These are phyloP conservation scores for Leucophenga maculata DNA, from an alignment of 2,888 invertebrate genomes.

Conservation along the genomic window DNA sequence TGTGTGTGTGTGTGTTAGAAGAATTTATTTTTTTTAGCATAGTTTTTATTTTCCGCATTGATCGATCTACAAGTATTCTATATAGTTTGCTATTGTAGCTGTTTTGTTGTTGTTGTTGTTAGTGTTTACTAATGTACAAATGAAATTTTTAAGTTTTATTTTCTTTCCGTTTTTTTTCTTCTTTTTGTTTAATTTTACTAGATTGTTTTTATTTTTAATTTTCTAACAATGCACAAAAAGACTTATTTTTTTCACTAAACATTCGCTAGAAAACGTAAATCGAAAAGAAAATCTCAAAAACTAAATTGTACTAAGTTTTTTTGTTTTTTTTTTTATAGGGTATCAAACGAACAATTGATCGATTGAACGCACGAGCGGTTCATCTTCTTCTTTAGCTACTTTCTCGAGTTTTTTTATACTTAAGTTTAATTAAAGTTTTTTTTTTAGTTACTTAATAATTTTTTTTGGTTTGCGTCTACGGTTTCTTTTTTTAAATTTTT, in stretches of 20 bases:
- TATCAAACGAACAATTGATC: slow-evolving; percentile 6
- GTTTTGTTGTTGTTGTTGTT: slow-evolving; percentile 11
- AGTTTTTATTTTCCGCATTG: slow-evolving; percentile 7
- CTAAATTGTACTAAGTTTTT: slow-evolving; percentile 31
- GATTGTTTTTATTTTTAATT: slow-evolving; percentile 33
- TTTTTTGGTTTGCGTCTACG: slow-evolving; percentile 34
- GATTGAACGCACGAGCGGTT: slow-evolving; percentile 2
- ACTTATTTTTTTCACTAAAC: slow-evolving; percentile 31
- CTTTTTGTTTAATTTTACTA: slow-evolving; percentile 43
- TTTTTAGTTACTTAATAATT: slow-evolving; percentile 30
- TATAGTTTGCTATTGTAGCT: neutral
- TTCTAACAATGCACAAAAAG: too few relatives aligned
- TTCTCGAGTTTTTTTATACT: slow-evolving; percentile 31
- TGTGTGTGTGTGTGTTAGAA: slow-evolving; percentile 10
- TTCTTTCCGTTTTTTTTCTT: slow-evolving; percentile 27
- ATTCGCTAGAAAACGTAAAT: slow-evolving; percentile 30
- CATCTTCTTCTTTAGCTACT: neutral
- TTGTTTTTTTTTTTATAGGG: slow-evolving; percentile 34
- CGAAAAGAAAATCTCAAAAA: slow-evolving; percentile 1
- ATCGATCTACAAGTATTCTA: slow-evolving; percentile 20
- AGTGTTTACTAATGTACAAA: slow-evolving; percentile 37
- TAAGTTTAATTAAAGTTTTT: slow-evolving; percentile 27
- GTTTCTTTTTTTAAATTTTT: slow-evolving; percentile 26
- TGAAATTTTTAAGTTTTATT: slow-evolving; percentile 59
- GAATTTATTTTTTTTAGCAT: slow-evolving; percentile 13